Percentiles rank a stretch among this genome's conserved stretches.
Conservation (phyloP, 2,113 vertebrate species). For the Poeciliopsis prolifica region DNA sequence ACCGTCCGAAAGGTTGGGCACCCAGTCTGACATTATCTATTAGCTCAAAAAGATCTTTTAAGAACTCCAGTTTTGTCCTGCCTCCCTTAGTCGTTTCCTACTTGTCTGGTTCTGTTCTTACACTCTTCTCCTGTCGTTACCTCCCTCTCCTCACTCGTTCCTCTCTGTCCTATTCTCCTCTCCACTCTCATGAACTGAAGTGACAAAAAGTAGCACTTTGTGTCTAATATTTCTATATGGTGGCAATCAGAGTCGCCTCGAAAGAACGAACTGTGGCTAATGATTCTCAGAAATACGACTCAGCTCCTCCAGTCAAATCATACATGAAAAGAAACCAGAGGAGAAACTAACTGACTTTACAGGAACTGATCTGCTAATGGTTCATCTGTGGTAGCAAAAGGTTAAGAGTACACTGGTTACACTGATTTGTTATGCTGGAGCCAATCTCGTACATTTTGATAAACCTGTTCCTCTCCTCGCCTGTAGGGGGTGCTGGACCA, state of each 20-base stretch:
- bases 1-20: background rate
- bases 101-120: conserved; percentile 10
- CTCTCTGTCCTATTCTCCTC: conserved; percentile 7
- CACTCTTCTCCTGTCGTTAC: conserved; percentile 25
- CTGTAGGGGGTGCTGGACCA: too few relatives aligned
- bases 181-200: conserved; percentile 46
- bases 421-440: too few relatives aligned
- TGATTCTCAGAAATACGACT: conserved; percentile 51
- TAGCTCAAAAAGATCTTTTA: conserved; percentile 24
- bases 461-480: too few relatives aligned
- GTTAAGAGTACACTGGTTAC: too few relatives aligned
- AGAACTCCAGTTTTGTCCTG: background rate
- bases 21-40: conserved; percentile 32
- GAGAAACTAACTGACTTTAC: conserved; percentile 21
- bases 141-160: background rate
- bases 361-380: conserved; percentile 40
- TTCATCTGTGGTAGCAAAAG: conserved; percentile 1
- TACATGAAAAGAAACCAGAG: conserved; percentile 47
- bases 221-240: conserved; percentile 42
- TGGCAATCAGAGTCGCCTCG: conserved; percentile 39
- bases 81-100: conserved; percentile 19
- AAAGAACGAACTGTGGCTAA: conserved; percentile 41
- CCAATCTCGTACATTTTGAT: too few relatives aligned
- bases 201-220: conserved; percentile 43
- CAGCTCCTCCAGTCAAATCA: conserved; percentile 39